Base-by-base conservation (phyloP, 2,113 vertebrate species). In the Mugil cephalus region DNA sequence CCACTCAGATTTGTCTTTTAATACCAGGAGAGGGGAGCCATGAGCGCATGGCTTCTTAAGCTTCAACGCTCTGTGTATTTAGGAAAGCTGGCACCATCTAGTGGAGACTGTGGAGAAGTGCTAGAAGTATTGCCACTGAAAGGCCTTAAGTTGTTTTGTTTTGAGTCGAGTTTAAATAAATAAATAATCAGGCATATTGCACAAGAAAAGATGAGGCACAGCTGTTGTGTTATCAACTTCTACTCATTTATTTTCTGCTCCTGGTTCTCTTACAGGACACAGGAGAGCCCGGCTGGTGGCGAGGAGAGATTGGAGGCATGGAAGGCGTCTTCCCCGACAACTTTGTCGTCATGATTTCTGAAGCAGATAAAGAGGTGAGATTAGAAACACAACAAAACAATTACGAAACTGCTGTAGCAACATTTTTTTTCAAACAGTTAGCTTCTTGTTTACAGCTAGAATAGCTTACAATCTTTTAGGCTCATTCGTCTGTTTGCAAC, bases 241-340 rank as follows among this genome's bases (percentile, higher is more conserved):
- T 2, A 30, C 24, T 30, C 24, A 5, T 30, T 36, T 10, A 0
- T 34, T 3, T 3, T 48, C 13, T 43, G 14, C 38, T 42, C 45
- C 30, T n/a, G 3, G 61, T 15, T 67, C 7, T 81, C 15, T 86
- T 88, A 79, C 86, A 99, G 98, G 96, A 98, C 59, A 96, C 95
- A 45, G 97, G 97, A 53, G 96, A 98, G 69, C 72, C 87, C 1
- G 97, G 98, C 70, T 99, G 97, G 96, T 98, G 97, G 97, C 95
- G 90, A 88, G 97, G 98, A 46, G 96, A 97, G 66, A 77, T 96
- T 13, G 95, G 90, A 42, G 96, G 96, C 36, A 96, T 84, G 94
- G 93, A 96, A 84, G 97, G 97, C 3, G 95, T 98, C 52, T 98
- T 99, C 83, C 98, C 97, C 46, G 96, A 99, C 80, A 97, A 97